Conservation (phyloP, 2,888 invertebrate species). For the Hybos culiciformis region DNA sequence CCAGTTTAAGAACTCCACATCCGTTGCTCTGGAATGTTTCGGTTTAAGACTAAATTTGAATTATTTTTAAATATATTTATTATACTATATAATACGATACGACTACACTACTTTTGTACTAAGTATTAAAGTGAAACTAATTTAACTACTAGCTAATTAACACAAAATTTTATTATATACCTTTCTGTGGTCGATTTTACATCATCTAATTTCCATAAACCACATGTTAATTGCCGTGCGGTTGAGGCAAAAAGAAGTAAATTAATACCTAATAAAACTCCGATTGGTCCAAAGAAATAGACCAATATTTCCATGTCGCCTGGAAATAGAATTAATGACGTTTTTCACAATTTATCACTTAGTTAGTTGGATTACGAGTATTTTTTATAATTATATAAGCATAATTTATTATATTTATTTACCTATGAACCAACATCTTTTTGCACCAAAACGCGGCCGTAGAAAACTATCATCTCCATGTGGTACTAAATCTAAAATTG, state of each 20-base stretch:
- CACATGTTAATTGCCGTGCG: constrained; percentile 72
- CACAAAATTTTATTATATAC: too few species aligned
- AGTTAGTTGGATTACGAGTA: too few species aligned
- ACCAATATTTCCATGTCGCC: constrained; percentile 66
- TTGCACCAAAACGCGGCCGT: constrained; percentile 64
- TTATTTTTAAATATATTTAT: constrained; percentile 11
- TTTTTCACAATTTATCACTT: too few species aligned
- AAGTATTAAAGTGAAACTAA: too few species aligned
- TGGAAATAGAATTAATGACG: too few species aligned
- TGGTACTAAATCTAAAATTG: constrained; percentile 55
- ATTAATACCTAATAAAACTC: constrained; percentile 62
- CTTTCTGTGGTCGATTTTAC: constrained; percentile 72
- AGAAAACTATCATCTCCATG: constrained; percentile 43
- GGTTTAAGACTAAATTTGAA: constrained; percentile 14
- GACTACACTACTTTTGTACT: too few species aligned
- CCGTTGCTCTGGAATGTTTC: constrained; percentile 47
- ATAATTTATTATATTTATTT: too few species aligned
- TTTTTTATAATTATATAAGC: too few species aligned
- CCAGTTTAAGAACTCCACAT: constrained; percentile 47
- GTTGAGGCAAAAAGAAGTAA: constrained; percentile 67
- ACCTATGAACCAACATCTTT: constrained; percentile 76
- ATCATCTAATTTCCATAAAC: constrained; percentile 76
- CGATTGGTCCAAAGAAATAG: constrained; percentile 76
- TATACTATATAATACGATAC: not conserved
- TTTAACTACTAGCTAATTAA: too few species aligned